These are phyloP conservation scores for Leuctra nigra DNA, from an alignment of 2,888 invertebrate species.

Conservation along the genomic window DNA sequence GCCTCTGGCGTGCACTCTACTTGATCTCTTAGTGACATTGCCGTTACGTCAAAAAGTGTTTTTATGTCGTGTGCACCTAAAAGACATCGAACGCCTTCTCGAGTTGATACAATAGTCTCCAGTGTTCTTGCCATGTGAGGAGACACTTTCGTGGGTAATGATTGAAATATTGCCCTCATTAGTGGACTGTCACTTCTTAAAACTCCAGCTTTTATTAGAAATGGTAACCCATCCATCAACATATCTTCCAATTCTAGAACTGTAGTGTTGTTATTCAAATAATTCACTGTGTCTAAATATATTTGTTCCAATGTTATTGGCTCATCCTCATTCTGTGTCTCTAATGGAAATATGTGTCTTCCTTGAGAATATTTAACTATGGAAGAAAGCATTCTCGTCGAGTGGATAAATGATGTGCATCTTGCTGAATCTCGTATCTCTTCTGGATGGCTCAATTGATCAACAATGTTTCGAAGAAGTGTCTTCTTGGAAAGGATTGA, in stretches of 20 bases:
- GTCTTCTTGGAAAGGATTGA: neutral
- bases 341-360: conserved; percentile 19
- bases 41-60: conserved; percentile 1
- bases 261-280: conserved; percentile 10
- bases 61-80: neutral
- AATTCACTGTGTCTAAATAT: conserved; percentile 4
- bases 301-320: conserved; percentile 17
- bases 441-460: neutral
- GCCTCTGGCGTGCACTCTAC: neutral
- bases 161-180: conserved; percentile 1
- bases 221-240: neutral
- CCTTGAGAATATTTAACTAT: conserved; percentile 17
- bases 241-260: neutral
- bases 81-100: neutral
- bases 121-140: neutral
- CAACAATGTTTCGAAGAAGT: conserved; percentile 3
- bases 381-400: conserved; percentile 16
- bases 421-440: neutral
- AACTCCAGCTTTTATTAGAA: neutral
- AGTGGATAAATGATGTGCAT: conserved; percentile 18
- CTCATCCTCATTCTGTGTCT: neutral
- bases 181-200: conserved; percentile 3
- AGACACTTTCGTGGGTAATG: neutral
- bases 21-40: conserved; percentile 1
- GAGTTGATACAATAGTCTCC: neutral